A percentile compares a stretch with the other conserved stretches of the same genome.
These are phyloP conservation scores for Riptortus pedestris DNA, from an alignment of 1,140 invertebrate genomes.

Conservation along the genomic window DNA sequence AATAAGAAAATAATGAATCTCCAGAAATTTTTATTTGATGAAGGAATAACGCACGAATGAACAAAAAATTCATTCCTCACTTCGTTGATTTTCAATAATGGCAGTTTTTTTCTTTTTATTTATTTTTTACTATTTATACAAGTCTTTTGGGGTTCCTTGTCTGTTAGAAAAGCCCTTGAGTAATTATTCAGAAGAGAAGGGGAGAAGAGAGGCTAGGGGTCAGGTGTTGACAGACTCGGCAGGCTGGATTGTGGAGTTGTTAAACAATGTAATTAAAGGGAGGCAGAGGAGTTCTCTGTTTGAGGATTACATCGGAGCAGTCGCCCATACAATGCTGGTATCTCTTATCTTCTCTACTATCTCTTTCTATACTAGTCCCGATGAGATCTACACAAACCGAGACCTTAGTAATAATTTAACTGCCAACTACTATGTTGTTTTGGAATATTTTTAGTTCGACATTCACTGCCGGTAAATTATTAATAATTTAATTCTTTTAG, in stretches of 20 bases:
- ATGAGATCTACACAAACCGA: background rate
- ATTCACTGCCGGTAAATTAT: background rate
- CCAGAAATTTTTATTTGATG: too few species aligned
- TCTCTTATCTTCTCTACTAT: conserved; percentile 1
- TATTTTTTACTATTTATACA: background rate
- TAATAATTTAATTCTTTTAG: background rate
- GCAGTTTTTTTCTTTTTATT: background rate
- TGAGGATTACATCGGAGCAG: background rate
- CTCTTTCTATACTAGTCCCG: background rate
- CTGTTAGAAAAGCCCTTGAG: conserved; percentile 1
- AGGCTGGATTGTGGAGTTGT: background rate
- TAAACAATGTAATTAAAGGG: conserved; percentile 11
- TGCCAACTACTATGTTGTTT: background rate
- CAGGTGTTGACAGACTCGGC: conserved; percentile 2
- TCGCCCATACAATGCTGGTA: background rate
- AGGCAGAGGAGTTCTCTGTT: conserved; percentile 1
- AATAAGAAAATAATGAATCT: too few species aligned
- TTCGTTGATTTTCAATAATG: background rate
- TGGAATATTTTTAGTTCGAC: background rate
- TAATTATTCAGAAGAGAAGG: conserved; percentile 3
- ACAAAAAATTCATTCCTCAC: background rate
- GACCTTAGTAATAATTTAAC: too few species aligned
- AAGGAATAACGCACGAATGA: background rate
- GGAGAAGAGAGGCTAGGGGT: background rate
- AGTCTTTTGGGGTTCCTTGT: background rate